Percentiles rank a stretch among this genome's conserved stretches.
These are phyloP conservation scores for Zosterops lateralis DNA, from an alignment of 2,113 vertebrate genomes.

Conservation along the genomic window DNA sequence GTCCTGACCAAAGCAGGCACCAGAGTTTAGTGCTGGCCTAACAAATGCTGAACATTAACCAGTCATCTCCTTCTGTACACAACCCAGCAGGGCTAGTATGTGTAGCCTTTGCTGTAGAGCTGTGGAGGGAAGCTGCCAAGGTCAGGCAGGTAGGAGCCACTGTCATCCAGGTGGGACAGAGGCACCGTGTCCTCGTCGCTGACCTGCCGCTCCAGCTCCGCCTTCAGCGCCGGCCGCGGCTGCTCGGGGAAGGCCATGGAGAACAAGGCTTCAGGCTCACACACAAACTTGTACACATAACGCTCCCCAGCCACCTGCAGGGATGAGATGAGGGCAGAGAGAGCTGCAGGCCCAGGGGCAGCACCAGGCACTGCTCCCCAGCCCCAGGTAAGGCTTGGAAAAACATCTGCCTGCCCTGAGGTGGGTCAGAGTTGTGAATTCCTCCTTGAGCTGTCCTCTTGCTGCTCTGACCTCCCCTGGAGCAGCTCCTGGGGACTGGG, in stretches of 20 bases:
- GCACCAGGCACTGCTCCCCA: not conserved
- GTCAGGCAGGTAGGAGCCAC: slow-evolving; percentile 76
- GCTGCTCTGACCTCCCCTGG: not conserved
- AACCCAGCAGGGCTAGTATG: slow-evolving; percentile 76
- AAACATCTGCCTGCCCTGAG: not conserved
- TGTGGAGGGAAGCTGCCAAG: slow-evolving; percentile 80
- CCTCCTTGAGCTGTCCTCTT: not conserved
- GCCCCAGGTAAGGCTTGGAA: not conserved
- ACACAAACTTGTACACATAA: slow-evolving; percentile 99
- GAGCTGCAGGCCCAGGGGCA: not conserved
- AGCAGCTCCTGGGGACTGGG: not conserved
- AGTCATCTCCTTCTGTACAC: slow-evolving; percentile 76
- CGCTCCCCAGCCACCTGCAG: slow-evolving; percentile 94
- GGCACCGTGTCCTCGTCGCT: slow-evolving; percentile 96
- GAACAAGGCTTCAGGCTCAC: slow-evolving; percentile 93
- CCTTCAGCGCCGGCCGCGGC: slow-evolving; percentile 88
- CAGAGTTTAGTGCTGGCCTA: not conserved
- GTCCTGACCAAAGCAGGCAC: not conserved
- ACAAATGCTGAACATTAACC: not conserved
- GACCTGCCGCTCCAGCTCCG: slow-evolving; percentile 85
- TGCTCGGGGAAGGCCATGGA: slow-evolving; percentile 93
- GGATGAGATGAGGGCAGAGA: not conserved
- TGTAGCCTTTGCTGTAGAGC: slow-evolving; percentile 89
- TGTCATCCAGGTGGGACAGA: slow-evolving; percentile 91
- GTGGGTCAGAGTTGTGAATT: rapidly evolving